Base-by-base conservation (phyloP, 2,888 invertebrate genomes). In the Chrysolina oricalcia region DNA sequence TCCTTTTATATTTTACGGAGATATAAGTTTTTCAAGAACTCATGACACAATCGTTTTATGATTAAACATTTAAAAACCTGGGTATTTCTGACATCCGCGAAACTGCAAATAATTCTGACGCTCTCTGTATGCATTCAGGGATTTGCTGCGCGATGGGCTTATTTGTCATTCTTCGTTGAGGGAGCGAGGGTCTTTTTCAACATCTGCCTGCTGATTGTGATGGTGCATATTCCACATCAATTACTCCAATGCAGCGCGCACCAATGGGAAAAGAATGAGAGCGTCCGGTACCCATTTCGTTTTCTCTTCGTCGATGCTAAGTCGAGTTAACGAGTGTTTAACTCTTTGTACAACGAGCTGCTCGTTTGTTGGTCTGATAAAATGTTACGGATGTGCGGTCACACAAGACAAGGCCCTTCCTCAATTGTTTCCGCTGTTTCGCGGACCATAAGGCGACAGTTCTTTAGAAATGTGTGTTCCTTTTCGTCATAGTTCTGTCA, bases 161-260 rank as follows among this genome's bases (percentile, higher is more conserved):
- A 19, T n/a, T 46, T 27, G 59, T 15, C 13, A 13, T 59, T n/a
- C 59, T 59, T 59, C n/a, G 6, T n/a, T n/a, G 15, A n/a, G n/a
- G 59, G n/a, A 59, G 27, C 27, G 59, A 23, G n/a, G 59, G 59
- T 27, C 59, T 59, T 10, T 59, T 59, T n/a, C 35, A 59, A 59
- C 59, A 59, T 59, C 35, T 59, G 59, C n/a, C 35, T 15, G n/a
- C 59, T 53, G 53, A 53, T 53, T 59, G 59, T 59, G 59, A 59
- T 59, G 59, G 35, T 59, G 59, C 59, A 59, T 59, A 59, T 59
- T 59, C 23, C 59, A 59, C 59, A 59, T 35, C 59, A 59, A 59
- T 59, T 59, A 53, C 10, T 19, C 19, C 17, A 19, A 53, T 53
- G 50, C 53, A 21, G 19, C 53, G 19, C 11, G 35, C 35, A 35